phyloP scores from a whole-genome alignment of 2,113 vertebrate genomes.

The Nothoprocta pentlandii region DNA sequence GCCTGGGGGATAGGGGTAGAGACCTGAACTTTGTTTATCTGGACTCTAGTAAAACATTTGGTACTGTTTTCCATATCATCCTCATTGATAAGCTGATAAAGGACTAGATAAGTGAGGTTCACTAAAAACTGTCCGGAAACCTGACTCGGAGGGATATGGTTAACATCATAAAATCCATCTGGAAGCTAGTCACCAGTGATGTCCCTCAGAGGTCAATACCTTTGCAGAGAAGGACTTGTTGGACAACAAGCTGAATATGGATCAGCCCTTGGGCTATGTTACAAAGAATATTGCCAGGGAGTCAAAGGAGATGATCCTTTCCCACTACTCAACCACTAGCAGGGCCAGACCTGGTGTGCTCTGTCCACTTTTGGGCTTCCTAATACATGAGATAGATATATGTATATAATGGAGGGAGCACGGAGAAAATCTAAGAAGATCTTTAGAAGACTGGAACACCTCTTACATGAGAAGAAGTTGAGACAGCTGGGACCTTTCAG shows the following conservation, averaged over 20 bases:
- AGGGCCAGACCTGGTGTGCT: neutral
- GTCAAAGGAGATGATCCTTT: neutral
- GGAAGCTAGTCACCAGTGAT: neutral
- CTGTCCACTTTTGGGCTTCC: neutral
- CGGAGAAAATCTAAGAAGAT: neutral
- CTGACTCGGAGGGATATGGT: neutral
- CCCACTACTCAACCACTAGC: neutral
- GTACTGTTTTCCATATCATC: no score
- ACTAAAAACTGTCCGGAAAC: neutral
- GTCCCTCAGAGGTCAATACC: no score
- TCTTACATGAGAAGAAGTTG: no score
- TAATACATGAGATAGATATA: neutral
- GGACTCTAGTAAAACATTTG: no score
- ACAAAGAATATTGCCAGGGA: neutral
- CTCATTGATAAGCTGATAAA: no score
- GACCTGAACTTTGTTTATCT: no score
- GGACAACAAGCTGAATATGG: neutral
- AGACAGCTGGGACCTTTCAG: no score
- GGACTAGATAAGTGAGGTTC: neutral
- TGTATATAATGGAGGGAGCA: neutral
- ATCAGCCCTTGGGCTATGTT: neutral
- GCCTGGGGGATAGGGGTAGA: no score
- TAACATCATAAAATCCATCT: neutral
- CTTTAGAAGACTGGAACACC: neutral
- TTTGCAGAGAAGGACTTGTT: neutral